Evolutionary conservation across 1,140 invertebrate species (phyloP).

Genomic region (Cryptotermes secundus): DNA sequence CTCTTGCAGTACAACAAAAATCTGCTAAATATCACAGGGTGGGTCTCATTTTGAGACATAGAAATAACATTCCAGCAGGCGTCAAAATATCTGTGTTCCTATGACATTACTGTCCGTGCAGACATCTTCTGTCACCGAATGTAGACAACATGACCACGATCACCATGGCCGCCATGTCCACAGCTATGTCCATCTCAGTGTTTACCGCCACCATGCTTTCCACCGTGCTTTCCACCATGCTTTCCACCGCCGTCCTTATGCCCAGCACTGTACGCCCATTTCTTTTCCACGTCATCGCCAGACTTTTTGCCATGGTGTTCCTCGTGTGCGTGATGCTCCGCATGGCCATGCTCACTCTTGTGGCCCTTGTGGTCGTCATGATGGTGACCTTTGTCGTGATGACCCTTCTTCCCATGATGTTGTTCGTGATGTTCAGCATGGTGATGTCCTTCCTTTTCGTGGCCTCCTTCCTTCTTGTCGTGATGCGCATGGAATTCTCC

Average conservation of each 20-base stretch:
- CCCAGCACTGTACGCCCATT: neutral
- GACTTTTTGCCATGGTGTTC: conserved; percentile 42
- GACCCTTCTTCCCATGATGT: conserved; percentile 57
- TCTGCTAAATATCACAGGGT: neutral
- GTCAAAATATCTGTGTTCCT: neutral
- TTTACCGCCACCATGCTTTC: neutral
- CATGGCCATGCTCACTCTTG: conserved; percentile 53
- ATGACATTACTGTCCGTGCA: neutral
- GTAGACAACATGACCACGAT: neutral
- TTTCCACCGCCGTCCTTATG: neutral
- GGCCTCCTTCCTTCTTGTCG: conserved; percentile 35
- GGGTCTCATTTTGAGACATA: neutral
- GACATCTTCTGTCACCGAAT: neutral
- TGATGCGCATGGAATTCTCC: conserved; percentile 33
- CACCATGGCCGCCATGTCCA: neutral
- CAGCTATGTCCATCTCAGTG: neutral
- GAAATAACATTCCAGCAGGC: neutral
- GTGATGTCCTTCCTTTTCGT: conserved; percentile 51
- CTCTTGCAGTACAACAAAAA: neutral
- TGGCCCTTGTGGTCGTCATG: conserved; percentile 57
- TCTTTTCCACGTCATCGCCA: neutral
- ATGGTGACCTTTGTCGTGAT: conserved; percentile 58
- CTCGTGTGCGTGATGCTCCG: conserved; percentile 47
- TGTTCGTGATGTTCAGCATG: conserved; percentile 44
- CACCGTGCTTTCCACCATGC: conserved; percentile 21